Percentiles rank a stretch among this genome's conserved stretches.
Conservation (phyloP, 1,140 invertebrate genomes). For the Globodera rostochiensis region DNA sequence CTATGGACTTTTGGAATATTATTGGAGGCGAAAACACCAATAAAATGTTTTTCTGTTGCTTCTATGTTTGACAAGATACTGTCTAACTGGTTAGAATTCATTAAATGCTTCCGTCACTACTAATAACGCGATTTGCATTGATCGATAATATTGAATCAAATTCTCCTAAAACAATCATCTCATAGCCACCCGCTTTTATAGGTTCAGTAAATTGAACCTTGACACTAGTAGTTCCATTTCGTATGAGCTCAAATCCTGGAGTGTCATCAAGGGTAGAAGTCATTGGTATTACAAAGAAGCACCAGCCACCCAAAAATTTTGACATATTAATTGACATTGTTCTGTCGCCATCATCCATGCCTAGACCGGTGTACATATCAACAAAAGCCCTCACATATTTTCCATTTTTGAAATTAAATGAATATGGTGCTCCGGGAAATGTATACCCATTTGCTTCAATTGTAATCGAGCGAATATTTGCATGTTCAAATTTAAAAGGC, state of each 20-base stretch:
- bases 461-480: conserved; percentile 18
- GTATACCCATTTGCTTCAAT: conserved; percentile 26
- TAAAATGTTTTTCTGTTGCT: conserved; percentile 17
- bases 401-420: conserved; percentile 18
- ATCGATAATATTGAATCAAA: conserved; percentile 38
- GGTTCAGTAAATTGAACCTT: conserved; percentile 15
- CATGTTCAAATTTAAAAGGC: conserved; percentile 39
- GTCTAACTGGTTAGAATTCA: conserved; percentile 23
- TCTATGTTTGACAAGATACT: not conserved
- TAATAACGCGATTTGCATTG: conserved; percentile 28
- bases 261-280: conserved; percentile 33
- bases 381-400: conserved; percentile 34
- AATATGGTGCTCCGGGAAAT: conserved; percentile 27
- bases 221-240: conserved; percentile 35
- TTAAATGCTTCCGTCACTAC: conserved; percentile 34
- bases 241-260: conserved; percentile 27
- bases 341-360: conserved; percentile 14
- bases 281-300: conserved; percentile 35
- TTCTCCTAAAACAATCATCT: conserved; percentile 37
- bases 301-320: conserved; percentile 33
- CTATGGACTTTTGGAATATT: conserved; percentile 5
- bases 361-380: conserved; percentile 37
- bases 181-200: conserved; percentile 10
- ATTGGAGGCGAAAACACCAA: conserved; percentile 21
- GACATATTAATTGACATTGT: conserved; percentile 32